Base-by-base conservation (phyloP, 1,140 invertebrate species). In the Drosophila bocki region DNA sequence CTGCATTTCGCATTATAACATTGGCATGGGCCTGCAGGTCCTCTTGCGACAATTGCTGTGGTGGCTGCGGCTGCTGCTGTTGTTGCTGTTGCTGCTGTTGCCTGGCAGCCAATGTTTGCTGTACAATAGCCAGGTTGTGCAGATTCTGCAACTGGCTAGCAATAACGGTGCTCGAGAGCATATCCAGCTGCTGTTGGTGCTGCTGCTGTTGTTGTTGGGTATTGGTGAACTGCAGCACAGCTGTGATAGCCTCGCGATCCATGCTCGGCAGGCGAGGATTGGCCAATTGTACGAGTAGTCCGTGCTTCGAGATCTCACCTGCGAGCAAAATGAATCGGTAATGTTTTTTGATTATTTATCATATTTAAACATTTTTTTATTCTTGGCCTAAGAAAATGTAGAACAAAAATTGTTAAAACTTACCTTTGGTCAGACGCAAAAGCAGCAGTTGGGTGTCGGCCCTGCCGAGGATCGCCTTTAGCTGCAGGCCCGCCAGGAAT, bases 231-330 rank as follows among this genome's bases (percentile, higher is more conserved):
- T 92, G 90, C 39, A 92, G 50, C 19, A 92, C 91, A 37, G 91
- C 91, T 1, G 91, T 92, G 17, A 92, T 92, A 9, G 91, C 91
- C 61, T 92, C 91, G 3, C 91, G 88, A 75, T 92, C 91, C 61
- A 79, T 80, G 33, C 69, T 82, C 7, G 82, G 68, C 8, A 92
- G 48, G 1, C 91, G 80, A 7, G 91, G 91, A 79, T 92, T 92
- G 26, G 91, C 82, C 62, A 92, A 59, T 50, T 92, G 91, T 15
- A 92, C 85, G 11, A 92, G 26, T 13, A 92, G 45, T 5, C 91
- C 91, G 44, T 92, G 91, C 60, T 92, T 92, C 2, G 91, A 92
- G 5, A 92, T 92, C 63, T 92, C 91, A 32, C 91, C 91, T 92
- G 17, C 0, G 51, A 78, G 9, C 1, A 22, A 19, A 12, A 19